Evolutionary conservation across 2,113 vertebrate genomes (phyloP).

Genomic region (Anhinga anhinga): DNA sequence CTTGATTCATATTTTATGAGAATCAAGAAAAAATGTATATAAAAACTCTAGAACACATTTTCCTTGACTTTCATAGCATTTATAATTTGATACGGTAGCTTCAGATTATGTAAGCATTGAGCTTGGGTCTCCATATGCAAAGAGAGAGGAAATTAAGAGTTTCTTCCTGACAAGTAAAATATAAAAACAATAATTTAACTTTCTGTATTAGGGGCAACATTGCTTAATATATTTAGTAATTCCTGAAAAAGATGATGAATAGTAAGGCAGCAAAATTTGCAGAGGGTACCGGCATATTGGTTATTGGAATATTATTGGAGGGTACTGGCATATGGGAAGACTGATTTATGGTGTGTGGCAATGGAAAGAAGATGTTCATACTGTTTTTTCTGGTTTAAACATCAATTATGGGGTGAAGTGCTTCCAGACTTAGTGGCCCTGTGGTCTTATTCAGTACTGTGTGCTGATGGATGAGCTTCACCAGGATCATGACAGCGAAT

Average conservation of each 20-base stretch:
- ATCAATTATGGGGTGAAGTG: neutral
- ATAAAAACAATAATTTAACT: neutral
- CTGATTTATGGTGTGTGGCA: neutral
- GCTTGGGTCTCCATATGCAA: neutral
- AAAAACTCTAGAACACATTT: neutral
- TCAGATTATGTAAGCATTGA: neutral
- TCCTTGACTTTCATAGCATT: neutral
- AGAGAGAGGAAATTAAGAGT: neutral
- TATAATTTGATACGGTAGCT: neutral
- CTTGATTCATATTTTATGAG: neutral
- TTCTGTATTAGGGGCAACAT: neutral
- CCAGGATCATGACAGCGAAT: neutral
- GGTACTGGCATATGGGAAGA: too few relatives aligned
- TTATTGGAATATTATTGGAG: too few relatives aligned
- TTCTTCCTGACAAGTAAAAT: neutral
- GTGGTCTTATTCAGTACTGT: fast-evolving
- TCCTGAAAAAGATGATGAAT: neutral
- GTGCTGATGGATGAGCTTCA: neutral
- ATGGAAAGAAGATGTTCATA: neutral
- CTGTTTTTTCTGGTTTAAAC: neutral
- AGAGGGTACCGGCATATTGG: too few relatives aligned
- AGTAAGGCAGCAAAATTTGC: neutral
- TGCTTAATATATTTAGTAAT: neutral
- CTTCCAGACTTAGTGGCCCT: neutral
- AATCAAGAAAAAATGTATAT: neutral